A percentile compares a stretch with the other conserved stretches of the same genome.
phyloP scores from a whole-genome alignment of 2,888 invertebrate genomes.

The Macroteleia sp. region DNA sequence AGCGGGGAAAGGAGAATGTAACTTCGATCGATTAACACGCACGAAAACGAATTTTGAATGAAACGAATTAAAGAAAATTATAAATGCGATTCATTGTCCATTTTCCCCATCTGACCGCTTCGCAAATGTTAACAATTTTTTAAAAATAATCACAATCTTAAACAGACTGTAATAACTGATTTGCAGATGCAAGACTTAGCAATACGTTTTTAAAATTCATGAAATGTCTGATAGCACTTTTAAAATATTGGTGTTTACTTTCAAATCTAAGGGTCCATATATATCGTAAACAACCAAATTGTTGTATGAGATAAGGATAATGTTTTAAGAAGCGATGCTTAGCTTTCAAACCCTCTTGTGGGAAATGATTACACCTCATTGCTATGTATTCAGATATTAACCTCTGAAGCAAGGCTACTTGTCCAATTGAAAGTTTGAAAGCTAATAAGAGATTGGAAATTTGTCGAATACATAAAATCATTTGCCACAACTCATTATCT shows the following conservation, averaged over 20 bases:
- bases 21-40: no score
- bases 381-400: constrained; percentile 51
- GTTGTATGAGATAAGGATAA: constrained; percentile 55
- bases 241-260: constrained; percentile 60
- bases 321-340: constrained; percentile 65
- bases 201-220: constrained; percentile 66
- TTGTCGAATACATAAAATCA: constrained; percentile 21
- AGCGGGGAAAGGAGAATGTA: no score
- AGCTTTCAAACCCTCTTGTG: constrained; percentile 44
- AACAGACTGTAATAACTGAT: constrained; percentile 25
- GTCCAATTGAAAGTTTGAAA: constrained; percentile 37
- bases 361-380: constrained; percentile 46
- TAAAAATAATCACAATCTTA: no score
- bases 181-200: constrained; percentile 34
- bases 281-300: constrained; percentile 59
- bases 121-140: no score
- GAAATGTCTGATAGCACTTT: constrained; percentile 2
- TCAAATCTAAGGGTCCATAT: constrained; percentile 66
- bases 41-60: no score
- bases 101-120: no score
- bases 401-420: constrained; percentile 27
- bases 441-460: constrained; percentile 29
- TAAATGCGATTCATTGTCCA: no score
- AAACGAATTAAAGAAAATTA: no score
- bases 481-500: constrained; percentile 17